Percentiles rank a stretch among this genome's conserved stretches.
These are phyloP conservation scores for Antheraea mylitta DNA, from an alignment of 1,140 invertebrate genomes.

Conservation along the genomic window DNA sequence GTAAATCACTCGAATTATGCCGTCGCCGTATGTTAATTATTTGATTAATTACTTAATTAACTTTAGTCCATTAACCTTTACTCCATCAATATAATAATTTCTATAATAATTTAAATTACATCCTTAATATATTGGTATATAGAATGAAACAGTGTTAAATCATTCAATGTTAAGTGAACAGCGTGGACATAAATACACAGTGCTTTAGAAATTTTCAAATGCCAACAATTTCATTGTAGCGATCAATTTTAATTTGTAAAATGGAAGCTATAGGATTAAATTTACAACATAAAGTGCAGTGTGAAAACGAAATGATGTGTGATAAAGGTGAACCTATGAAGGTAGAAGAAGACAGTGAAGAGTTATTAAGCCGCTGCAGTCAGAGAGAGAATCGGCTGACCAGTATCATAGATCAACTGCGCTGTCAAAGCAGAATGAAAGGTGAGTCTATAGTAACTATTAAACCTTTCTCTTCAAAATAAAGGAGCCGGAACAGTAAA, in stretches of 20 bases:
- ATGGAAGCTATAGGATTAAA: conserved; percentile 23
- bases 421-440: conserved; percentile 66
- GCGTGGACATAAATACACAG: too few relatives aligned
- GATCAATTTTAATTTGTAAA: background rate
- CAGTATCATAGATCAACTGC: conserved; percentile 71
- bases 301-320: conserved; percentile 33
- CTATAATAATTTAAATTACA: too few relatives aligned
- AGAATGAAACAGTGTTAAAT: too few relatives aligned
- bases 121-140: too few relatives aligned
- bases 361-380: conserved; percentile 34
- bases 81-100: too few relatives aligned
- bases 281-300: conserved; percentile 26
- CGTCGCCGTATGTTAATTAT: too few relatives aligned
- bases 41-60: too few relatives aligned
- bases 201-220: too few relatives aligned
- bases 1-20: too few relatives aligned
- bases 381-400: conserved; percentile 65
- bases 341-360: conserved; percentile 43
- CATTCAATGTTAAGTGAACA: too few relatives aligned
- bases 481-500: too few relatives aligned
- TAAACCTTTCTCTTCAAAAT: background rate
- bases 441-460: conserved; percentile 38
- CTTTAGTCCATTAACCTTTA: too few relatives aligned
- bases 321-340: conserved; percentile 48
- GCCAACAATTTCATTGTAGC: background rate